Percentiles rank a stretch among this genome's conserved stretches.
phyloP scores from a whole-genome alignment of 2,797 vertebrate species.

The Enteromius afrohamiltoni region DNA sequence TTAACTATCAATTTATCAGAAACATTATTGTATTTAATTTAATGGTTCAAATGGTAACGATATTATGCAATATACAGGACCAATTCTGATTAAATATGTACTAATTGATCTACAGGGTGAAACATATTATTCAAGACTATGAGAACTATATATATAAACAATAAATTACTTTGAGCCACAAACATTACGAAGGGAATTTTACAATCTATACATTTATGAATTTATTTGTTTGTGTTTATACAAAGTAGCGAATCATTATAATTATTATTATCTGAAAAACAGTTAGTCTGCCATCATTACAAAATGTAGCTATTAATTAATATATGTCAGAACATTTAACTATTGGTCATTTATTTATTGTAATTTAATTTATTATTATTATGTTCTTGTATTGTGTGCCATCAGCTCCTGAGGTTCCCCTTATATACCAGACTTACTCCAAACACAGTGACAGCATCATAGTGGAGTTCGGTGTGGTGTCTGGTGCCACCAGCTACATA shows the following conservation, averaged over 20 bases:
- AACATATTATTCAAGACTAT: background rate
- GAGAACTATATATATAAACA: background rate
- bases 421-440: slow-evolving; percentile 85
- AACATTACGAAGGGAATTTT: background rate
- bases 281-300: background rate
- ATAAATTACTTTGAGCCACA: background rate
- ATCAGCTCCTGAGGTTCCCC: slow-evolving; percentile 84
- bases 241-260: background rate
- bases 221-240: background rate
- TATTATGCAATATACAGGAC: background rate
- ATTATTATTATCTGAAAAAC: background rate
- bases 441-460: slow-evolving; percentile 90
- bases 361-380: background rate
- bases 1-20: background rate
- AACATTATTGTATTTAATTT: background rate
- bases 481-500: slow-evolving; percentile 85
- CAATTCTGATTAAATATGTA: background rate
- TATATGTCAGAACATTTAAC: too few relatives aligned
- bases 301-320: background rate
- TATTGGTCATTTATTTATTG: background rate
- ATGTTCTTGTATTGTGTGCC: slow-evolving; percentile 11
- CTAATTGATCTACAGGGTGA: background rate
- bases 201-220: background rate
- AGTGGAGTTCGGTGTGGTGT: slow-evolving; percentile 83
- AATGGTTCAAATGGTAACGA: background rate